phyloP scores from a whole-genome alignment of 2,797 vertebrate genomes.

The Chromobotia macracanthus region DNA sequence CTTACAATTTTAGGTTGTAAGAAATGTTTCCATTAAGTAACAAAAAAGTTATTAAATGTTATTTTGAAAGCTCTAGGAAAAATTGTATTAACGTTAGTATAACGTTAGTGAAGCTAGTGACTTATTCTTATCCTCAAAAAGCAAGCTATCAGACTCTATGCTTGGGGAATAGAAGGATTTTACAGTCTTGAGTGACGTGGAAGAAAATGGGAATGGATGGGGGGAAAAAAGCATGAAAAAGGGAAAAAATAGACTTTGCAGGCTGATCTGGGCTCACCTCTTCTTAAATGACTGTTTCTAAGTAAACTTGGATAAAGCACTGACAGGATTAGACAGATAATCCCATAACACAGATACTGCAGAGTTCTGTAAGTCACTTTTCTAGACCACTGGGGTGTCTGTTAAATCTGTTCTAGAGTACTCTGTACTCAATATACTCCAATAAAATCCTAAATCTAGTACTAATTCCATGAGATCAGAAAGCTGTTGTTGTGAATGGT shows the following conservation, averaged over 20 bases:
- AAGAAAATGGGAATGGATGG: conserved; percentile 20
- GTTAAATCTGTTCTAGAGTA: conserved; percentile 7
- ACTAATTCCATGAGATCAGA: background rate
- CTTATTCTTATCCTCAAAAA: conserved; percentile 17
- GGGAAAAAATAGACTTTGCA: conserved; percentile 37
- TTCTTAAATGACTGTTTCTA: conserved; percentile 44
- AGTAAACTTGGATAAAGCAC: conserved; percentile 50
- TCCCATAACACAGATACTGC: conserved; percentile 59
- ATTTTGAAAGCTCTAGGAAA: no score
- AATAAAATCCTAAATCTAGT: no score
- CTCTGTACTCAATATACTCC: background rate
- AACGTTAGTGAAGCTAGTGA: background rate
- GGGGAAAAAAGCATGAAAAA: conserved; percentile 7
- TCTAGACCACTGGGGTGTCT: conserved; percentile 19
- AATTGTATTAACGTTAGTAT: no score
- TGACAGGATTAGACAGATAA: conserved; percentile 64
- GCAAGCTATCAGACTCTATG: background rate
- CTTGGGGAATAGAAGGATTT: background rate
- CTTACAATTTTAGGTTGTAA: no score
- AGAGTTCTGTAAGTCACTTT: conserved; percentile 26
- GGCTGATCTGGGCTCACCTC: conserved; percentile 59
- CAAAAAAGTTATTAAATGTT: no score
- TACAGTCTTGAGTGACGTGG: conserved; percentile 14
- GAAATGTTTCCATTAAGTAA: no score
- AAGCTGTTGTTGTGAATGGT: background rate